Evolutionary conservation across 2,113 vertebrate genomes (phyloP).

Genomic region (Pipa parva): DNA sequence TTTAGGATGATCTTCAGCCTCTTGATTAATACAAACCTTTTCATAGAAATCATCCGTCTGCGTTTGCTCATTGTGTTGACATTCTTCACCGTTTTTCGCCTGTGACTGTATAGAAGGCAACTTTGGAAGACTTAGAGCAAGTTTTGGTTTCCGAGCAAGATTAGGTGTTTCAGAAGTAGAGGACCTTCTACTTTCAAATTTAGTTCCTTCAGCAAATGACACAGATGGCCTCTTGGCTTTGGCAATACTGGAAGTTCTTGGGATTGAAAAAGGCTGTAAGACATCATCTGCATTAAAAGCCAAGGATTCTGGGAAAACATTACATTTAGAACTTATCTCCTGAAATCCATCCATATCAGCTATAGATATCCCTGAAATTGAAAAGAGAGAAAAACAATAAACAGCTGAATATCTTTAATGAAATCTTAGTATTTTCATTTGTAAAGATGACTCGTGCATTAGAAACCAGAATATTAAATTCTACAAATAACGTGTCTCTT

Average conservation of each 20-base stretch:
- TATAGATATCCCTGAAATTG: conserved; percentile 24
- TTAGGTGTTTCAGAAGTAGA: conserved; percentile 63
- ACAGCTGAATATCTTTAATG: too few relatives aligned
- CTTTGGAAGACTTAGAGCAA: conserved; percentile 62
- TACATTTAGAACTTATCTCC: conserved; percentile 43
- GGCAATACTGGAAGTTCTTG: conserved; percentile 91
- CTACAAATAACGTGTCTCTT: too few relatives aligned
- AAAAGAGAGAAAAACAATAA: neutral
- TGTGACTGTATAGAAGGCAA: conserved; percentile 56
- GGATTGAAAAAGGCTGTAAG: conserved; percentile 78
- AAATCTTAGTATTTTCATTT: too few relatives aligned
- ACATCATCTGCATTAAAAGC: conserved; percentile 74
- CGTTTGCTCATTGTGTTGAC: conserved; percentile 11
- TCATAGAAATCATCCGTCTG: conserved; percentile 40
- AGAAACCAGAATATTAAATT: too few relatives aligned
- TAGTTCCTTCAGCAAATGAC: conserved; percentile 92
- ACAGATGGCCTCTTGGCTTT: conserved; percentile 89
- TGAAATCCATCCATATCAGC: conserved; percentile 36
- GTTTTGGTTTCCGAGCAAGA: conserved; percentile 67
- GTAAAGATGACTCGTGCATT: too few relatives aligned
- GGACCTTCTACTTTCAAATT: conserved; percentile 71
- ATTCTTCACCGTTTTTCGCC: conserved; percentile 38
- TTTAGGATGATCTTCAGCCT: conserved; percentile 42
- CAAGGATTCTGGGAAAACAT: conserved; percentile 65
- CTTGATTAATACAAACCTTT: conserved; percentile 33